These are phyloP conservation scores for Anniella stebbinsi DNA, from an alignment of 2,797 vertebrate species.

Conservation along the genomic window DNA sequence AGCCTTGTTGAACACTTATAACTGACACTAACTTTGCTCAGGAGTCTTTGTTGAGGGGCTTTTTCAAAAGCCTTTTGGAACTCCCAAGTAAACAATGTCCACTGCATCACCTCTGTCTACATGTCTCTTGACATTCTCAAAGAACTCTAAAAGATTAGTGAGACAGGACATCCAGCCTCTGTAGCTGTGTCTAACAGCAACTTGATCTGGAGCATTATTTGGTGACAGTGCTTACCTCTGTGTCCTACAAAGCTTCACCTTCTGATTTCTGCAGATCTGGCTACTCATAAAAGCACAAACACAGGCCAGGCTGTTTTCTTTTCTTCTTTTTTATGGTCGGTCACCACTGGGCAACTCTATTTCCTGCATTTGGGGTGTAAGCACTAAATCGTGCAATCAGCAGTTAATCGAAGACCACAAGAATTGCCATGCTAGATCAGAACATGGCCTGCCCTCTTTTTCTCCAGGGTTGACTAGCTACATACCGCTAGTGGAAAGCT, in stretches of 20 bases:
- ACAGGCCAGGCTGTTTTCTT: neutral
- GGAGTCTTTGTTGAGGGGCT: too few relatives aligned
- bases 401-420: neutral
- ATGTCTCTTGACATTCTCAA: too few relatives aligned
- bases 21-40: too few relatives aligned
- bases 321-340: neutral
- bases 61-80: too few relatives aligned
- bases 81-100: too few relatives aligned
- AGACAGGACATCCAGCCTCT: neutral
- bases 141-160: too few relatives aligned
- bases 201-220: neutral
- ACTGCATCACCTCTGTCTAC: too few relatives aligned
- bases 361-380: neutral
- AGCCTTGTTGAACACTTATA: too few relatives aligned
- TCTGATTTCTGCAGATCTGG: neutral
- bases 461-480: neutral
- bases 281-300: neutral
- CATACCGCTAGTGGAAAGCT: neutral
- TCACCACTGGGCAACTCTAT: neutral
- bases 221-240: neutral
- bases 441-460: neutral
- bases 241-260: neutral
- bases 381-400: neutral
- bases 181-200: neutral
- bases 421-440: neutral